Percentiles rank a stretch among this genome's conserved stretches.
Conservation (phyloP, 2,797 vertebrate species). For the Acrocephalus scirpaceus region DNA sequence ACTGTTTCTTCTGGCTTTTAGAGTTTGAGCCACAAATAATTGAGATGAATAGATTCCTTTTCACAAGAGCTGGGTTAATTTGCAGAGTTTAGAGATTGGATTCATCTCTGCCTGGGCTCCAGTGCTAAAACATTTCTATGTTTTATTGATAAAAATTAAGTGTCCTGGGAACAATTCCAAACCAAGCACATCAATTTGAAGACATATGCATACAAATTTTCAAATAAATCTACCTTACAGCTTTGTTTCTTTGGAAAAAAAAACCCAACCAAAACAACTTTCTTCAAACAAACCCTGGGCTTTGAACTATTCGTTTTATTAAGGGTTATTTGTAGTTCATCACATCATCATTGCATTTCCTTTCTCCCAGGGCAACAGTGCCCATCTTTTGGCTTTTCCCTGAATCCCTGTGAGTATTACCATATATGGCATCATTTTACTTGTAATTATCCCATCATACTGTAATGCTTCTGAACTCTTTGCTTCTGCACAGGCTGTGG, state of each 20-base stretch:
- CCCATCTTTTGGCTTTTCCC: constrained; percentile 54
- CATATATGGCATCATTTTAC: constrained; percentile 50
- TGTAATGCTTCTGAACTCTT: constrained; percentile 19
- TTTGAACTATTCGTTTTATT: constrained; percentile 35
- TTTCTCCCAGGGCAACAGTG: constrained; percentile 46
- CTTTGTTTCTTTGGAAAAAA: constrained; percentile 39
- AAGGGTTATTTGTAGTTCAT: constrained; percentile 58
- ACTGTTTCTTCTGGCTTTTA: constrained; percentile 44
- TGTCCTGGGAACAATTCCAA: constrained; percentile 67
- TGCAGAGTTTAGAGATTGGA: background rate
- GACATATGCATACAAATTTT: constrained; percentile 12
- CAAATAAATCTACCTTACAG: constrained; percentile 53
- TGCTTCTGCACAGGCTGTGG: background rate
- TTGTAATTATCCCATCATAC: constrained; percentile 26
- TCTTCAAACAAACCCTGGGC: constrained; percentile 7
- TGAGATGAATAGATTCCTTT: background rate
- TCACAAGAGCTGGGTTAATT: background rate
- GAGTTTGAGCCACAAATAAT: constrained; percentile 11
- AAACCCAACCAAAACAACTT: background rate
- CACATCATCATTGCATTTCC: constrained; percentile 32
- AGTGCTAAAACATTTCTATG: constrained; percentile 43
- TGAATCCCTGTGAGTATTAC: constrained; percentile 23
- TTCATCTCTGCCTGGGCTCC: background rate
- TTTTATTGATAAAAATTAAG: constrained; percentile 74
- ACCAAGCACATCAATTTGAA: constrained; percentile 59